Evolutionary conservation across 1,140 invertebrate genomes (phyloP), one percentile per base, ranked within the genome.

Genomic region (Pseudomyrmex sp.): DNA sequence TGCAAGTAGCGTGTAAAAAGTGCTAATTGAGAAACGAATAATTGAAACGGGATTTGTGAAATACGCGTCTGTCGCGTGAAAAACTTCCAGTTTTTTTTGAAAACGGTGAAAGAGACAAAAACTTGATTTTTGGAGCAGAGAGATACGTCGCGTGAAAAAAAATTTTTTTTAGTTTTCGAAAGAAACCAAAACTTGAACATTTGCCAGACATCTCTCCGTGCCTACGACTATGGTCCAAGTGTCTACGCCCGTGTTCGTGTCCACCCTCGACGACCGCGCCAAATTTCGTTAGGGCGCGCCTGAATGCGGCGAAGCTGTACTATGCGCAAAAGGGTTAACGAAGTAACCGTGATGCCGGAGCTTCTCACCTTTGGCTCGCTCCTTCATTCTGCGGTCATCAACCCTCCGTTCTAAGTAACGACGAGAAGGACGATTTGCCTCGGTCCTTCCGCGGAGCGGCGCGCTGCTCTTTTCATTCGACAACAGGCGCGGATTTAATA

Each of bases 301-400:
- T 79, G 54, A 80, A 72, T 58, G 46, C 44, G 72, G 44, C 20
- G 52, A 59, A 59, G 35, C 52, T 56, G 20, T 52, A 58, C 66
- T 72, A 72, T 70, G 66, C 66, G 76, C 76, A 79, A 79, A 35
- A 79, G 76, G 76, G 76, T 80, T 80, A 80, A 72, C 76, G 76
- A 80, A 72, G 76, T 80, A 80, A 80, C 76, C 46, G 26, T 18
- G 58, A 66, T 59, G 59, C 54, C 54, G 54, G 54, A 23, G 76
- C 44, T 80, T 70, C 66, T 70, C 76, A 72, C 66, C 66, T 80
- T 80, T 66, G 35, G 54, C 44, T 13, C 13, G 56, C 66, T 69
- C 65, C 44, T 59, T 23, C 76, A 61, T 72, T 50, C 66, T 68
- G 66, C 54, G 76, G 76, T 80, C 76, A 72, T 80, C 76, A 72